Percentiles rank a stretch among this genome's conserved stretches.
These are phyloP conservation scores for Hyles euphorbiae DNA, from an alignment of 1,140 invertebrate species.

Conservation along the genomic window DNA sequence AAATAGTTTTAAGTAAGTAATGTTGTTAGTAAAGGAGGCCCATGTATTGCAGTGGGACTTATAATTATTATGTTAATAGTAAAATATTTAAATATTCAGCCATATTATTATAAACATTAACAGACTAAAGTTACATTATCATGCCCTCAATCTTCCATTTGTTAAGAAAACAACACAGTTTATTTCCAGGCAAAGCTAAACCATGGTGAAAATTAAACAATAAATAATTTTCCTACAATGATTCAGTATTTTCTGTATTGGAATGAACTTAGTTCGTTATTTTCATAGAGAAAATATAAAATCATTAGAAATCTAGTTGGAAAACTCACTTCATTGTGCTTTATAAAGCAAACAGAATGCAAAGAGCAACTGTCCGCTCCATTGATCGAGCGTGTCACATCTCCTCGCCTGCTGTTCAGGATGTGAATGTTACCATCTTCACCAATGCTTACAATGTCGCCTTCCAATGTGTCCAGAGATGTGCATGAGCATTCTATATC, in stretches of 20 bases:
- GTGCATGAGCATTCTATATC: constrained; percentile 79
- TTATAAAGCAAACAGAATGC: constrained; percentile 85
- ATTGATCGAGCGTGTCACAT: constrained; percentile 79
- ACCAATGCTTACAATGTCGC: constrained; percentile 85
- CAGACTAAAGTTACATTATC: no score
- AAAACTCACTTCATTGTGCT: constrained; percentile 80
- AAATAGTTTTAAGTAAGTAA: constrained; percentile 3
- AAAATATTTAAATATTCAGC: no score
- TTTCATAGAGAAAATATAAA: background rate
- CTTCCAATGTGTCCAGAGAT: constrained; percentile 80
- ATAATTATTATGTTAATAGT: no score
- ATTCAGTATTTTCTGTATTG: no score
- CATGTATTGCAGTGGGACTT: no score
- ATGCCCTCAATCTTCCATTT: background rate
- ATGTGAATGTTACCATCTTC: constrained; percentile 89
- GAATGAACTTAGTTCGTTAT: no score
- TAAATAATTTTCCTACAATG: no score
- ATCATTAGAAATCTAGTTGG: background rate
- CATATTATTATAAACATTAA: no score
- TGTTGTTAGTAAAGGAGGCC: background rate
- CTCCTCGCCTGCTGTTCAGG: constrained; percentile 78
- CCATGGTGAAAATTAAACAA: no score
- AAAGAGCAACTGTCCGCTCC: constrained; percentile 89
- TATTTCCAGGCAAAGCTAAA: background rate
- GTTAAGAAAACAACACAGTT: background rate